These are phyloP conservation scores for Mustelus asterias DNA, from an alignment of 2,113 vertebrate species.

Conservation along the genomic window DNA sequence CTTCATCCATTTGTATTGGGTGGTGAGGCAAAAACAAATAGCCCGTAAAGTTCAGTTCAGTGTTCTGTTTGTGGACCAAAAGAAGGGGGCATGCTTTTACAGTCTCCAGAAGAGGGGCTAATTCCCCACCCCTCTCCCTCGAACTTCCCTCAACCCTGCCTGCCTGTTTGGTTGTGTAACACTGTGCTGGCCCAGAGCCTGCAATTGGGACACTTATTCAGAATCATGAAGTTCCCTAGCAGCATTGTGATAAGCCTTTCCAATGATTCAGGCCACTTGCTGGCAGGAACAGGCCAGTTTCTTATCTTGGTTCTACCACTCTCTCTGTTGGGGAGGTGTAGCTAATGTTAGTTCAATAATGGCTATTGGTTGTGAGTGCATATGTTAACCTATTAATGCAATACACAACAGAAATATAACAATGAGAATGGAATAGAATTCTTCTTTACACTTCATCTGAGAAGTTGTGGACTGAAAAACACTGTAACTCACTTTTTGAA, in stretches of 20 bases:
- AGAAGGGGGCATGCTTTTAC: not conserved
- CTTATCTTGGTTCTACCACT: not conserved
- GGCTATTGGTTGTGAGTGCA: too few relatives aligned
- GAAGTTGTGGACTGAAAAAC: too few relatives aligned
- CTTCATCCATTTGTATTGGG: not conserved
- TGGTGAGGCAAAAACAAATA: not conserved
- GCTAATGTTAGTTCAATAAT: too few relatives aligned
- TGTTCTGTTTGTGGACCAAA: not conserved
- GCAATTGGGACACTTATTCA: not conserved
- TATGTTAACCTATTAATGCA: too few relatives aligned
- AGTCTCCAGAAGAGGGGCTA: not conserved
- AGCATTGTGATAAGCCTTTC: not conserved
- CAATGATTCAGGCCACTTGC: not conserved
- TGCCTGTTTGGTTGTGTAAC: not conserved
- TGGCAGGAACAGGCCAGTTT: not conserved
- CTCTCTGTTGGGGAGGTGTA: too few relatives aligned
- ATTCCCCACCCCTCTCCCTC: not conserved
- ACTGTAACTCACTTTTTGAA: too few relatives aligned
- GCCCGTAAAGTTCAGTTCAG: not conserved
- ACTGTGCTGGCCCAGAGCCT: not conserved
- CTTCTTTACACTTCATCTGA: too few relatives aligned
- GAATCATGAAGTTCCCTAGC: not conserved
- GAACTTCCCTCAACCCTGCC: not conserved
- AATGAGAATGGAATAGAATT: too few relatives aligned
- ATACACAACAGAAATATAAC: too few relatives aligned